Base-by-base conservation (phyloP, 1,140 invertebrate species). In the Papilio dardanus region DNA sequence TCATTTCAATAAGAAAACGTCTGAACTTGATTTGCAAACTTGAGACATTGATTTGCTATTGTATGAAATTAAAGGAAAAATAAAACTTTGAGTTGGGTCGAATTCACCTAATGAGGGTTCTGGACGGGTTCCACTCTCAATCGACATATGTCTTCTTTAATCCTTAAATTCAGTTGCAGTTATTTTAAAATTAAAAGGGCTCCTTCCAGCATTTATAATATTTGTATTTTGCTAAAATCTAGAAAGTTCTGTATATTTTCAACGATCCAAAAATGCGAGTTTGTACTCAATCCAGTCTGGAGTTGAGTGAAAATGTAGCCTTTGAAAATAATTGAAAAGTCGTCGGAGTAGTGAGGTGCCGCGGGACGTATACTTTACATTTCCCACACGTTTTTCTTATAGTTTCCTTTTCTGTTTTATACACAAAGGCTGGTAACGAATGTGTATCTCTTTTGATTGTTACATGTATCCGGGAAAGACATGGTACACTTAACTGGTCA, bases 241-340 rank as follows among this genome's bases (percentile, higher is more conserved):
- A 6, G 16, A 0, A 16, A 46, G 42, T 46, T 46, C n/a, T 46
- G 42, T 46, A 46, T 19, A 6, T 1, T 46, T 46, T 16, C n/a
- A 46, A 46, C 2, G 40, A 42, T n/a, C 42, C 16, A 46, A 46
- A 37, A 46, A 46, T 46, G 42, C 19, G 19, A 46, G 42, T 46
- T 46, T 46, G 6, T 19, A 46, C 16, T 19, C 42, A 46, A 46
- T 46, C 42, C 42, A 46, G 1, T 6, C n/a, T 46, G 3, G 42
- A 19, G 42, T 46, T 46, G 42, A 46, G 42, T 46, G 42, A 46
- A 46, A 46, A 19, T 46, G n/a, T 46, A 46, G 42, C 8, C 42
- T 46, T 46, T 46, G 42, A 46, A 46, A 46, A 19, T 46, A 46
- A 46, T 46, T 46, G 42, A 46, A 46, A 46, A 46, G 42, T 46